phyloP scores from a whole-genome alignment of 2,888 invertebrate genomes.

The Melanargia galathea region DNA sequence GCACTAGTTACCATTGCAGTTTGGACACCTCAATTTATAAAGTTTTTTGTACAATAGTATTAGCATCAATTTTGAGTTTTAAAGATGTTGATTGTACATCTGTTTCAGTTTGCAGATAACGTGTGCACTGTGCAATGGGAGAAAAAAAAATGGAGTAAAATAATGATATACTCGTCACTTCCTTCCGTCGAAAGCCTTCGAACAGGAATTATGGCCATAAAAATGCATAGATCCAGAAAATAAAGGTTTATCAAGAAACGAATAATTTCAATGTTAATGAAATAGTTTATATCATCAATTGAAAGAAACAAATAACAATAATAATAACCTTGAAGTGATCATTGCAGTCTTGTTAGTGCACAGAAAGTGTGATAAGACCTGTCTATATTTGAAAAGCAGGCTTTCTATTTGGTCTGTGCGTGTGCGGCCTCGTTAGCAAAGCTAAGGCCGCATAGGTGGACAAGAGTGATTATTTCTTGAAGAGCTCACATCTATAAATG shows the following conservation, averaged over 20 bases:
- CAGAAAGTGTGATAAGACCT: background rate
- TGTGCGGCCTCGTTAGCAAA: slow-evolving; percentile 36
- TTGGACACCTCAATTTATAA: background rate
- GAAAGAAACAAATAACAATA: background rate
- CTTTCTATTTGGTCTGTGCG: slow-evolving; percentile 30
- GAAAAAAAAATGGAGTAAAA: no score
- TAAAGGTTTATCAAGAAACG: no score
- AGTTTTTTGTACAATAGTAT: background rate
- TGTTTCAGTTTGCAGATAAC: no score
- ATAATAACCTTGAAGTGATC: background rate
- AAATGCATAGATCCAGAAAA: no score
- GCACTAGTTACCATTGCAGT: background rate
- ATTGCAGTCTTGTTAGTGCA: background rate
- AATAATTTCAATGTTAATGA: no score
- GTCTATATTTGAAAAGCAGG: slow-evolving; percentile 12
- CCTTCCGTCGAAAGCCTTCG: no score
- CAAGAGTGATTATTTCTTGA: slow-evolving; percentile 35
- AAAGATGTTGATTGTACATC: no score
- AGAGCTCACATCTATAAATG: slow-evolving; percentile 56
- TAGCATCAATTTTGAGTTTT: no score
- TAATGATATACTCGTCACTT: no score
- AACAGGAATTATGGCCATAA: no score
- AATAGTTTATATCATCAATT: background rate
- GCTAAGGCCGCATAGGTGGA: slow-evolving; percentile 38
- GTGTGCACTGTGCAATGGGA: no score